Percentiles rank a stretch among this genome's conserved stretches.
phyloP scores from a whole-genome alignment of 2,888 invertebrate genomes.

The Bombyx huttoni region DNA sequence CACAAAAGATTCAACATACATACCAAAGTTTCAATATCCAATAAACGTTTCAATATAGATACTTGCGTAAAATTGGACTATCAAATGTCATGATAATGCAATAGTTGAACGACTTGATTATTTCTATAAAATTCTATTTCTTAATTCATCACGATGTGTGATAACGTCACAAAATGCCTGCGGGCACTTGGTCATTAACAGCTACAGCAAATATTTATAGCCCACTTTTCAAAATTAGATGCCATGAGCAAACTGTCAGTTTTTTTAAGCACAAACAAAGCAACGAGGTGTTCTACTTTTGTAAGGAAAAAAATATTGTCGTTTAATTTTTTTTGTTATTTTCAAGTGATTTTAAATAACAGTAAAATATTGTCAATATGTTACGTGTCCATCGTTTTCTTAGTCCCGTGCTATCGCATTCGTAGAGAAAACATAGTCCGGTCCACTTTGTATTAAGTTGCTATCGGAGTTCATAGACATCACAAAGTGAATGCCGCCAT shows the following conservation, averaged over 20 bases:
- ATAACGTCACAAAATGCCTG: neutral
- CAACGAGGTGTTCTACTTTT: neutral
- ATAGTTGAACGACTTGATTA: neutral
- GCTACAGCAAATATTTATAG: constrained; percentile 16
- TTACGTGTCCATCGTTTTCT: no score
- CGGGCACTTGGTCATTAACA: constrained; percentile 12
- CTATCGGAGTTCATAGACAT: no score
- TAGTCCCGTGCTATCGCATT: no score
- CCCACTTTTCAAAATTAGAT: constrained; percentile 9
- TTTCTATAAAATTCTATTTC: neutral
- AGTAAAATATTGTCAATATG: no score
- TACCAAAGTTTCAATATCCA: no score
- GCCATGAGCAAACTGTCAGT: neutral
- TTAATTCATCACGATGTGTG: neutral
- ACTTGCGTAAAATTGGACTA: neutral
- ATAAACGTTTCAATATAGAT: neutral
- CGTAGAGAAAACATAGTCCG: no score
- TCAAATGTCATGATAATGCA: neutral
- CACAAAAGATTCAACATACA: no score
- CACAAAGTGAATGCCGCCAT: no score
- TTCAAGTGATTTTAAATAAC: neutral
- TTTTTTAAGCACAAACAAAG: neutral
- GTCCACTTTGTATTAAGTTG: no score
- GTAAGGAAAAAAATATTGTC: neutral
- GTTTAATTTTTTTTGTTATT: neutral